These are phyloP conservation scores for Lates japonicus DNA, from an alignment of 2,797 vertebrate species.

Conservation along the genomic window DNA sequence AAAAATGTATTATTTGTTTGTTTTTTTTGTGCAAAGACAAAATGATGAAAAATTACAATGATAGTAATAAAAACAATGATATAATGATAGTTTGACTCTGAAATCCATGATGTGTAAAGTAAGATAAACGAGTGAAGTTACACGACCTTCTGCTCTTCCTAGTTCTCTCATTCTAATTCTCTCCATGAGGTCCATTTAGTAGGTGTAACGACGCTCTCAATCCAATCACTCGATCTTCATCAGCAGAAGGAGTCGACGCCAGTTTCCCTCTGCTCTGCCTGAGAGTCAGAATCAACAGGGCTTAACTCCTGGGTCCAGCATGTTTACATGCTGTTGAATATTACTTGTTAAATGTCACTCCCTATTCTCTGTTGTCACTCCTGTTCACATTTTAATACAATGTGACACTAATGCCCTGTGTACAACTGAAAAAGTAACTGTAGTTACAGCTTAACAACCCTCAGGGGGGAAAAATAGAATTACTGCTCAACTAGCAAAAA, in stretches of 20 bases:
- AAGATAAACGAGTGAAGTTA: background rate
- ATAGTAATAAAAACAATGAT: conserved; percentile 90
- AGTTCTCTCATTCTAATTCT: no score
- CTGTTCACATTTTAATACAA: no score
- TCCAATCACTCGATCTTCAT: background rate
- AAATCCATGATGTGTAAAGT: conserved; percentile 31
- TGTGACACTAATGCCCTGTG: no score
- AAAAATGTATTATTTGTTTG: conserved; percentile 83
- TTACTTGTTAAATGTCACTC: no score
- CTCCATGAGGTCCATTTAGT: background rate
- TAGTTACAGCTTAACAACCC: background rate
- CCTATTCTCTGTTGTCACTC: no score
- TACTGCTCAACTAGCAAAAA: no score
- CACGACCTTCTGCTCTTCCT: no score
- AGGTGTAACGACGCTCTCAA: background rate
- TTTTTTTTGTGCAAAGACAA: conserved; percentile 86
- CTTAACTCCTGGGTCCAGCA: background rate
- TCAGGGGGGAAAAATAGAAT: no score
- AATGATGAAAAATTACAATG: conserved; percentile 89
- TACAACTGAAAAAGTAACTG: no score
- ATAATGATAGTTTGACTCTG: conserved; percentile 72
- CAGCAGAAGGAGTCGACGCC: background rate
- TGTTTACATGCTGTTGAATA: background rate
- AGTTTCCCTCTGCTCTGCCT: no score
- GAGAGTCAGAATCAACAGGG: no score